Evolutionary conservation across 2,888 invertebrate species (phyloP).

Genomic region (Chrysotoxum bicinctum): DNA sequence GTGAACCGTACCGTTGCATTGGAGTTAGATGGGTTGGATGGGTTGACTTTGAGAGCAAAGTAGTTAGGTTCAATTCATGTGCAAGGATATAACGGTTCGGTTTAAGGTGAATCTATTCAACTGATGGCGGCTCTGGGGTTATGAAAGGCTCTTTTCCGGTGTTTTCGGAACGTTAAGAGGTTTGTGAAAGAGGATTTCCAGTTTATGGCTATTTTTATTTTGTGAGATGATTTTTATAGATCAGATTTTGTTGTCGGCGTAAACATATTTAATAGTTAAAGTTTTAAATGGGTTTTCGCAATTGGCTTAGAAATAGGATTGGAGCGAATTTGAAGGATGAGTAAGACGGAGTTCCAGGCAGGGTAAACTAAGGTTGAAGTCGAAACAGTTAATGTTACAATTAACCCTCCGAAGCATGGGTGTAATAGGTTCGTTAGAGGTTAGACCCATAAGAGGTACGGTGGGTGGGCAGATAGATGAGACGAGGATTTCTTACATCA

Average conservation of each 20-base stretch:
- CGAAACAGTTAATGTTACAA: too few species aligned
- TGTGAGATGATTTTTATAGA: not conserved
- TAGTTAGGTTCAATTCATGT: conserved; percentile 27
- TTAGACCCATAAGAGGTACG: too few species aligned
- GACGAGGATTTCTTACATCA: too few species aligned
- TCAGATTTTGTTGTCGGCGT: not conserved
- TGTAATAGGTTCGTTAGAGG: too few species aligned
- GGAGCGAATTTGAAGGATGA: too few species aligned
- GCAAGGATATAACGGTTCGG: conserved; percentile 19
- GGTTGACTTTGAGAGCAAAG: conserved; percentile 14
- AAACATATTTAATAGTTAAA: not conserved
- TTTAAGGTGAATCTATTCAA: conserved; percentile 28
- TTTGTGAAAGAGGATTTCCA: conserved; percentile 2
- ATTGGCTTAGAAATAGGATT: too few species aligned
- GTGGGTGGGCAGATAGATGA: too few species aligned
- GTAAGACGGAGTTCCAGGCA: too few species aligned
- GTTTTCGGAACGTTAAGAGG: not conserved
- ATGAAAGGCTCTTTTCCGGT: conserved; percentile 13
- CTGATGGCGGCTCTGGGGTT: not conserved
- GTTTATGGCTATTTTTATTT: not conserved
- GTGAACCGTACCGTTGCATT: conserved; percentile 32
- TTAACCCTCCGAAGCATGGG: too few species aligned
- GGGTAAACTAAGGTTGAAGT: too few species aligned
- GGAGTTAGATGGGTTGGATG: not conserved
- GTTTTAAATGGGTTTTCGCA: not conserved